These are phyloP conservation scores for Epizoanthus rinbou DNA, from an alignment of 92 coral and sea anemone species.

Conservation along the genomic window DNA sequence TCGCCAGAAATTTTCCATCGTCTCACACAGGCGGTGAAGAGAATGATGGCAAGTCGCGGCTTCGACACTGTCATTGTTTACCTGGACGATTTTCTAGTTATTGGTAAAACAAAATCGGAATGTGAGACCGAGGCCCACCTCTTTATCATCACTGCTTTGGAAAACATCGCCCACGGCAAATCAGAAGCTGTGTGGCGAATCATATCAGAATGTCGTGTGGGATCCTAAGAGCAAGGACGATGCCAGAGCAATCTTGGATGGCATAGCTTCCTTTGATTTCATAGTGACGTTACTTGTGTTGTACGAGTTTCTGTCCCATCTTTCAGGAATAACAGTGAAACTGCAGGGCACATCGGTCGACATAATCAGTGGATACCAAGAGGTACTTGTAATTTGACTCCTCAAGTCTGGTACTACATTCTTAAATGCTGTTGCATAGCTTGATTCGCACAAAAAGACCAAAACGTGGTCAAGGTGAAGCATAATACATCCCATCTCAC, in stretches of 20 bases:
- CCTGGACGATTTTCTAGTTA: too few species aligned
- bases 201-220: slow-evolving; percentile 41
- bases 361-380: slow-evolving; percentile 36
- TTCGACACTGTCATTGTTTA: too few species aligned
- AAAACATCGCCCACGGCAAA: slow-evolving; percentile 44
- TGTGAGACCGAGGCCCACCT: slow-evolving; percentile 35
- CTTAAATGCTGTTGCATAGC: background rate
- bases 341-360: slow-evolving; percentile 42
- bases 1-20: too few species aligned
- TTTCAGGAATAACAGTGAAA: slow-evolving; percentile 57
- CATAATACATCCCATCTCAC: too few species aligned
- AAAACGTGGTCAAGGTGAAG: background rate
- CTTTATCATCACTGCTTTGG: slow-evolving; percentile 18
- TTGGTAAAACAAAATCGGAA: too few species aligned
- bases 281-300: slow-evolving; percentile 43
- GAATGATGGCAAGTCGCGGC: too few species aligned
- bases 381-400: slow-evolving; percentile 6
- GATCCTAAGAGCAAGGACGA: slow-evolving; percentile 51
- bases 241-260: slow-evolving; percentile 48
- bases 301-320: slow-evolving; percentile 41
- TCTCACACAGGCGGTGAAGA: too few species aligned
- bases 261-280: slow-evolving; percentile 47
- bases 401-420: background rate
- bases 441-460: slow-evolving; percentile 1
- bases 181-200: slow-evolving; percentile 40